Evolutionary conservation across 2,797 vertebrate genomes (phyloP).

Genomic region (Pteronotus mesoamericanus): DNA sequence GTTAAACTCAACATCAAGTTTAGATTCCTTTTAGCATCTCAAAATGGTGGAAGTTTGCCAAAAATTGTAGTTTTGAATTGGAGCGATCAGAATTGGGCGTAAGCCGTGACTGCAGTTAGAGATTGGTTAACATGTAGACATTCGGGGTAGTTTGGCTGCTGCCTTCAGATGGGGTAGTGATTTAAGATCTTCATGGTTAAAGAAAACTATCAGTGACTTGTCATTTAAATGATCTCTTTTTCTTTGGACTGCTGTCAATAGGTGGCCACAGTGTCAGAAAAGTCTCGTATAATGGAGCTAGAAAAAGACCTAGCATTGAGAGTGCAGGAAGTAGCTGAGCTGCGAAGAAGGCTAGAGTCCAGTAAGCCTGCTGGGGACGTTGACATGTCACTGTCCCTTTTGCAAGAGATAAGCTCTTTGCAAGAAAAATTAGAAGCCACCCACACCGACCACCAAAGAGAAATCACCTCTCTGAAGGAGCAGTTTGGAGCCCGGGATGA

Average conservation of each 20-base stretch:
- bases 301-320: constrained; percentile 91
- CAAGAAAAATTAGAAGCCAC: constrained; percentile 87
- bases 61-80: background rate
- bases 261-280: constrained; percentile 98
- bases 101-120: background rate
- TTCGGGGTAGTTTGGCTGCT: background rate
- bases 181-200: background rate
- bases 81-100: background rate
- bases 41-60: background rate
- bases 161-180: background rate
- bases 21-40: background rate
- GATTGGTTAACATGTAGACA: background rate
- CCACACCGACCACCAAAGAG: constrained; percentile 83
- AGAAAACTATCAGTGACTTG: background rate
- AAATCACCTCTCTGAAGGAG: constrained; percentile 83
- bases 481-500: constrained; percentile 86
- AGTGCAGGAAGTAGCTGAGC: constrained; percentile 90
- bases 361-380: constrained; percentile 83
- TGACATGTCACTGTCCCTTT: constrained; percentile 84
- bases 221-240: constrained; percentile 46
- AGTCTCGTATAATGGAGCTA: constrained; percentile 97
- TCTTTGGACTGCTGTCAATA: constrained; percentile 76
- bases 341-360: constrained; percentile 88
- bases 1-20: background rate
- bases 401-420: constrained; percentile 91